Evolutionary conservation across 1,140 invertebrate species (phyloP).

Genomic region (Lasioglossum baleicum): DNA sequence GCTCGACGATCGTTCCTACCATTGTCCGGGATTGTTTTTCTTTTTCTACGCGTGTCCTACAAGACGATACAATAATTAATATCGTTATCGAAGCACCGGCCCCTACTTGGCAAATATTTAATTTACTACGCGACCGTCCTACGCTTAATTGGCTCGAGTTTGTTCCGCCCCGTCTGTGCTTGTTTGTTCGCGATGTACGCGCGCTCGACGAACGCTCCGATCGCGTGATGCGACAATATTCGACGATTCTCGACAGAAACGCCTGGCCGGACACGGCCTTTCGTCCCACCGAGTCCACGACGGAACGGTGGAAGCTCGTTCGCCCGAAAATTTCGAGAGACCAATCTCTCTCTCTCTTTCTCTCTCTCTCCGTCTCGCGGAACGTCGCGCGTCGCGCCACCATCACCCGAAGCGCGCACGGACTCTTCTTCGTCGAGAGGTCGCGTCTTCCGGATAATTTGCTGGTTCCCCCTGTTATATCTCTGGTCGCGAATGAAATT

Average conservation of each 20-base stretch:
- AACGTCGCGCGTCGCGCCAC: too few species aligned
- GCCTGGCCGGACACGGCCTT: too few species aligned
- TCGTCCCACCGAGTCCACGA: too few species aligned
- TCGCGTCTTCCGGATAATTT: neutral
- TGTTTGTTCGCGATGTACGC: neutral
- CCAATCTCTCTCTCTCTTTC: neutral
- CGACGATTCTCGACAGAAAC: neutral
- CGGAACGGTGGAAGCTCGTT: neutral
- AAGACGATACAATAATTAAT: constrained; percentile 28
- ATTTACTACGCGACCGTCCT: constrained; percentile 2
- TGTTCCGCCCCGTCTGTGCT: neutral
- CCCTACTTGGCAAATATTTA: constrained; percentile 22
- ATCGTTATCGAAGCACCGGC: constrained; percentile 4
- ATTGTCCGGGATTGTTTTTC: neutral
- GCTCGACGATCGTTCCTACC: neutral
- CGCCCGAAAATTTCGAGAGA: too few species aligned
- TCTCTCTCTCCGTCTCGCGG: too few species aligned
- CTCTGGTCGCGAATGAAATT: constrained; percentile 53
- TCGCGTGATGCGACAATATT: constrained; percentile 11
- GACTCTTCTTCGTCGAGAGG: neutral
- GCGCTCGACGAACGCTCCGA: neutral
- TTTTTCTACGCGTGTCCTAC: constrained; percentile 12
- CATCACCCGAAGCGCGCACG: neutral
- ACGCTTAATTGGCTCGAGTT: constrained; percentile 28
- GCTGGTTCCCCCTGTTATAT: constrained; percentile 7